Conservation (phyloP, 2,113 vertebrate species). For the Seriola aureovittata region DNA sequence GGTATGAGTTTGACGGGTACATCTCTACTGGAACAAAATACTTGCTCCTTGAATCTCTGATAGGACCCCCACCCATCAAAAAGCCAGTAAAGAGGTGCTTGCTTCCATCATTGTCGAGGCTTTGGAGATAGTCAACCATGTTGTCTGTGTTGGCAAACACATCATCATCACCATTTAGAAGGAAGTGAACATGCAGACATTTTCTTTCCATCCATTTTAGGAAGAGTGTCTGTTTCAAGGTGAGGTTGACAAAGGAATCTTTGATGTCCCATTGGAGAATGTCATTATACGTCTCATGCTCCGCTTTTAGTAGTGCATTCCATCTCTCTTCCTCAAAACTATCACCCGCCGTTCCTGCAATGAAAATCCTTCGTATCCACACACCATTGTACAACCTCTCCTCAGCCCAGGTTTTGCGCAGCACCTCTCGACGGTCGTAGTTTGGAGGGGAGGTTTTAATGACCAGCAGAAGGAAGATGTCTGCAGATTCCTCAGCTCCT, state of each 20-base stretch:
- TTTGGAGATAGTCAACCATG: slow-evolving; percentile 80
- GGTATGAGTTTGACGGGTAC: slow-evolving; percentile 77
- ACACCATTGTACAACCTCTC: slow-evolving; percentile 76
- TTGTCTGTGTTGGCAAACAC: slow-evolving; percentile 89
- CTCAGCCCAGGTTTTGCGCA: slow-evolving; percentile 88
- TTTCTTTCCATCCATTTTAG: slow-evolving; percentile 84
- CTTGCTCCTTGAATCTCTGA: slow-evolving; percentile 84
- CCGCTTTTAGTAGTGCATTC: slow-evolving; percentile 81
- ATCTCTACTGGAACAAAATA: slow-evolving; percentile 88
- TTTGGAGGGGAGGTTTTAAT: slow-evolving; percentile 85
- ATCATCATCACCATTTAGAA: slow-evolving; percentile 90
- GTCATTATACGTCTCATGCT: slow-evolving; percentile 79
- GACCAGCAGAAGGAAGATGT: slow-evolving; percentile 85
- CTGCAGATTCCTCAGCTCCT: slow-evolving; percentile 52
- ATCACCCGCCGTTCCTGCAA: slow-evolving; percentile 52
- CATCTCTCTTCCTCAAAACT: slow-evolving; percentile 57
- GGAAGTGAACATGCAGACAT: slow-evolving; percentile 83
- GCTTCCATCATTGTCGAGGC: slow-evolving; percentile 52
- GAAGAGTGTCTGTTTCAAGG: slow-evolving; percentile 91
- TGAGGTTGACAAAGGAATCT: slow-evolving; percentile 92
- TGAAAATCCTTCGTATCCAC: slow-evolving; percentile 83
- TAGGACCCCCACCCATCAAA: slow-evolving; percentile 82
- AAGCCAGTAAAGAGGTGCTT: slow-evolving; percentile 86
- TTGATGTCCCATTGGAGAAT: slow-evolving; percentile 90
- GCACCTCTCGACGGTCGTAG: slow-evolving; percentile 82